These are phyloP conservation scores for Mythimna vitellina DNA, from an alignment of 2,888 invertebrate genomes.

Conservation along the genomic window DNA sequence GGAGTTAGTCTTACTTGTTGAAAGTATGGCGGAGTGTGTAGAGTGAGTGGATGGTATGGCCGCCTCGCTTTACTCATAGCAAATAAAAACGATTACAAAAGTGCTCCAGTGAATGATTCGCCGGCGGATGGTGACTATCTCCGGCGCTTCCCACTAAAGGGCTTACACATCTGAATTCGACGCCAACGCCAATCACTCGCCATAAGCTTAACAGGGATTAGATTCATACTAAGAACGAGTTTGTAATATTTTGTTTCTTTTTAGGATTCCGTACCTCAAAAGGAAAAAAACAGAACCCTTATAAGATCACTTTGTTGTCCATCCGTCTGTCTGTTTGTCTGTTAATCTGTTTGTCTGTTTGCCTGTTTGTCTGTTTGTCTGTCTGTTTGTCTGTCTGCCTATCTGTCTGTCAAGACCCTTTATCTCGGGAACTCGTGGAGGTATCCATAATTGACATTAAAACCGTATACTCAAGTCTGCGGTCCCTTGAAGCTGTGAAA, in stretches of 20 bases:
- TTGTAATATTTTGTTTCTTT: not conserved
- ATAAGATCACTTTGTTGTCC: too few relatives aligned
- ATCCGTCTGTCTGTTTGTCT: too few relatives aligned
- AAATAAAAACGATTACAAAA: conserved; percentile 18
- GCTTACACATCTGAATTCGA: not conserved
- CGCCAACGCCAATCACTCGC: not conserved
- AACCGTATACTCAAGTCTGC: too few relatives aligned
- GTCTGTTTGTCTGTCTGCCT: too few relatives aligned
- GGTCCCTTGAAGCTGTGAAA: too few relatives aligned
- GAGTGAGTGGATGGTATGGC: not conserved
- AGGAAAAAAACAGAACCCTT: too few relatives aligned
- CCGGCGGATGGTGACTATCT: not conserved
- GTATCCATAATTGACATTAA: too few relatives aligned
- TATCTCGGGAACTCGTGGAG: too few relatives aligned
- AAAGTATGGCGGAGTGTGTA: not conserved
- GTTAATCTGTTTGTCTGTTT: too few relatives aligned
- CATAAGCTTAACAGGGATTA: not conserved
- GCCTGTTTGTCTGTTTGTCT: too few relatives aligned
- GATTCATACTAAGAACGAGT: not conserved
- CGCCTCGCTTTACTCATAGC: not conserved
- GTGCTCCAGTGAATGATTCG: not conserved
- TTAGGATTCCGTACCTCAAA: too few relatives aligned
- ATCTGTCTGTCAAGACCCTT: too few relatives aligned
- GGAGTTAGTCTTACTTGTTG: not conserved
- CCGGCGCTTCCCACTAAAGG: not conserved